Evolutionary conservation across 1,140 invertebrate genomes (phyloP).

Genomic region (Cotesia typhae): DNA sequence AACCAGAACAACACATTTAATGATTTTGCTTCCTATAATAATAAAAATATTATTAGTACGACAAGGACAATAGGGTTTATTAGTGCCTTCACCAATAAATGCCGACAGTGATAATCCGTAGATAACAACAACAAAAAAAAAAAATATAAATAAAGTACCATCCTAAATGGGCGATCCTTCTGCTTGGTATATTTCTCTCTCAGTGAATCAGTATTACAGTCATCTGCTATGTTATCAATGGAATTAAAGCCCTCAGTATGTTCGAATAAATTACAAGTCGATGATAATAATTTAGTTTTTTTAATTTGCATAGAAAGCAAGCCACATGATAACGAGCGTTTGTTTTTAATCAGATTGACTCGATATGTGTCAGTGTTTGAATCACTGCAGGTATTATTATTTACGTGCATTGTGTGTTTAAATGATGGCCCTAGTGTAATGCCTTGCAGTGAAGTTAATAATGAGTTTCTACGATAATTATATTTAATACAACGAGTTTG

Average conservation of each 20-base stretch:
- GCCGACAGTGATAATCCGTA: neutral
- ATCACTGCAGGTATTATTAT: conserved; percentile 26
- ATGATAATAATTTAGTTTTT: neutral
- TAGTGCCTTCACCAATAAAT: neutral
- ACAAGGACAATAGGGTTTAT: neutral
- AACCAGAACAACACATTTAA: neutral
- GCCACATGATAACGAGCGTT: conserved; percentile 11
- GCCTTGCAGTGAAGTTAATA: conserved; percentile 49
- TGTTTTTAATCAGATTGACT: neutral
- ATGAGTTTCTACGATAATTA: neutral
- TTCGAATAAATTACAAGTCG: neutral
- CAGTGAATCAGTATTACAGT: conserved; percentile 31
- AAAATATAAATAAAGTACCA: conserved; percentile 50
- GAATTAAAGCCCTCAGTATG: neutral
- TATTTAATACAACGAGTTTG: neutral
- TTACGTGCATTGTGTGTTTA: conserved; percentile 47
- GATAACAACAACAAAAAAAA: conserved; percentile 19
- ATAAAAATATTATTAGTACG: neutral
- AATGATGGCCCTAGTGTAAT: conserved; percentile 51
- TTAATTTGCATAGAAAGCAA: conserved; percentile 5
- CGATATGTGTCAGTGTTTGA: neutral
- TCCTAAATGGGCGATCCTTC: conserved; percentile 48
- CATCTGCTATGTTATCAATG: conserved; percentile 4
- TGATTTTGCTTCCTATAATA: no score
- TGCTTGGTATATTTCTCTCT: conserved; percentile 51